Conservation (phyloP, 2,888 invertebrate species). For the Spodoptera picta region DNA sequence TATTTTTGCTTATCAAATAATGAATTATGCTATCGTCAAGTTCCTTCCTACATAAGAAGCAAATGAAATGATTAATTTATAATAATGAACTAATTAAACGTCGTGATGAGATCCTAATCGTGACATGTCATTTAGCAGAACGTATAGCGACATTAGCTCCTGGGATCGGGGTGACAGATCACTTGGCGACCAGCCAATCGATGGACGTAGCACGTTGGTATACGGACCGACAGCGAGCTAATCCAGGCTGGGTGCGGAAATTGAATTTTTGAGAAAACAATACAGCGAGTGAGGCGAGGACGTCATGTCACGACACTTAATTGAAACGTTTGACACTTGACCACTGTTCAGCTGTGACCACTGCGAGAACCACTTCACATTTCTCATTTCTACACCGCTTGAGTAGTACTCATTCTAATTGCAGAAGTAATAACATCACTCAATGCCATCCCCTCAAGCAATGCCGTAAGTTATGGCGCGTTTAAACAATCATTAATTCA, state of each 20-base stretch:
- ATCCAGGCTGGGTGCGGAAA: constrained; percentile 49
- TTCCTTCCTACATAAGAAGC: constrained; percentile 19
- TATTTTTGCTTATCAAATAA: constrained; percentile 8
- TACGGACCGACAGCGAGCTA: constrained; percentile 21
- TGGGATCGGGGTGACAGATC: constrained; percentile 39
- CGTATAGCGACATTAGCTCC: constrained; percentile 34
- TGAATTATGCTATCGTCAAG: not conserved
- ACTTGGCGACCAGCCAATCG: constrained; percentile 43
- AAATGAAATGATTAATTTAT: constrained; percentile 27
- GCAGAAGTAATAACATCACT: not conserved
- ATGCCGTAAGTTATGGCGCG: constrained; percentile 22
- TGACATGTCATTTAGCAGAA: constrained; percentile 47
- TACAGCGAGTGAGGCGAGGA: constrained; percentile 9
- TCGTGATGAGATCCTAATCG: constrained; percentile 42
- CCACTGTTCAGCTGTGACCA: no score
- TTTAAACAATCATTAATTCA: constrained; percentile 42
- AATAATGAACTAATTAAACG: constrained; percentile 36
- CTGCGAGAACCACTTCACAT: no score
- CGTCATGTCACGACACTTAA: constrained; percentile 15
- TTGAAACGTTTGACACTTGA: constrained; percentile 32
- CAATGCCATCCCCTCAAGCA: constrained; percentile 1
- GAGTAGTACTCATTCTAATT: constrained; percentile 9
- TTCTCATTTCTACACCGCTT: not conserved
- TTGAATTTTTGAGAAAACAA: constrained; percentile 54
- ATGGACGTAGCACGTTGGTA: constrained; percentile 26